A percentile compares a stretch with the other conserved stretches of the same genome.
Evolutionary conservation across 2,888 invertebrate species (phyloP).

Genomic region (Brenthis daphne): DNA sequence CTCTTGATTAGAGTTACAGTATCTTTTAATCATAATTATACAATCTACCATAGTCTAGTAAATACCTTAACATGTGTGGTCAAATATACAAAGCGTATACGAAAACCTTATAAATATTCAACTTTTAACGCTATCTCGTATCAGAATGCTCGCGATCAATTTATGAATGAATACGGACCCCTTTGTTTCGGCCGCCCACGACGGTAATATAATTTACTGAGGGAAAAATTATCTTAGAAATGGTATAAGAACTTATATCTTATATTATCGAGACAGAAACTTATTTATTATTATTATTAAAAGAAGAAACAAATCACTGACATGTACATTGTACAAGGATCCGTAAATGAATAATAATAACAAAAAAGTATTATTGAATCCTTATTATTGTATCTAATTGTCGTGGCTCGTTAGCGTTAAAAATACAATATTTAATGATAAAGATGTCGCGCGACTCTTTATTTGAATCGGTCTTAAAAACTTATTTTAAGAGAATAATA

Average conservation of each 20-base stretch:
- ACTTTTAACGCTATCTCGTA: constrained; percentile 38
- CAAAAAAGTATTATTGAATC: too few relatives aligned
- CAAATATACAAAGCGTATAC: constrained; percentile 25
- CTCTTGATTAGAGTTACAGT: constrained; percentile 1
- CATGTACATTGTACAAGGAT: too few relatives aligned
- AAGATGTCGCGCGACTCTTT: too few relatives aligned
- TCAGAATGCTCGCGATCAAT: constrained; percentile 43
- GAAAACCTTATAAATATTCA: constrained; percentile 37
- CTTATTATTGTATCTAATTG: too few relatives aligned
- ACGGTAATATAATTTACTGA: constrained; percentile 38
- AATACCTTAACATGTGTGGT: constrained; percentile 11
- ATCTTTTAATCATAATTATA: constrained; percentile 8
- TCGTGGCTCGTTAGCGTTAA: too few relatives aligned
- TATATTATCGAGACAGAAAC: too few relatives aligned
- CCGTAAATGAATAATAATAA: too few relatives aligned
- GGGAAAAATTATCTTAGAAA: constrained; percentile 1
- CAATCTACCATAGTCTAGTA: not conserved
- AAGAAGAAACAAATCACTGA: too few relatives aligned
- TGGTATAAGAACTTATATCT: not conserved
- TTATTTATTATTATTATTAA: too few relatives aligned
- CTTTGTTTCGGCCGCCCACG: constrained; percentile 51
- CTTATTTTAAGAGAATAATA: too few relatives aligned
- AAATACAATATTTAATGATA: too few relatives aligned
- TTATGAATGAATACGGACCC: constrained; percentile 48
- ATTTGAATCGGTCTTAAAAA: too few relatives aligned